Base-by-base conservation (phyloP, 2,797 vertebrate genomes). In the Iguana delicatissima region DNA sequence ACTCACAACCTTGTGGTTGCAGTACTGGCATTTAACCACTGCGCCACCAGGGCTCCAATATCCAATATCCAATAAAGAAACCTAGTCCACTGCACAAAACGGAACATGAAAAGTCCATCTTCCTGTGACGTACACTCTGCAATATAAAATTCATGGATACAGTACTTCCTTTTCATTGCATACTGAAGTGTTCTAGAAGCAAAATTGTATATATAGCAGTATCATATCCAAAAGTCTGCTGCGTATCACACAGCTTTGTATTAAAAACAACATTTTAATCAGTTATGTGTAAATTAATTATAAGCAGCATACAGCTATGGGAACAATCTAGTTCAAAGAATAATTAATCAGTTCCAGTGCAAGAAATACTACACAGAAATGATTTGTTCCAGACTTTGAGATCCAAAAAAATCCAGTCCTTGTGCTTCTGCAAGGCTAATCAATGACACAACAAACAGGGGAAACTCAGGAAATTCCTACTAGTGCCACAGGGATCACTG, bases 341-440 rank as follows among this genome's bases (percentile, higher is more conserved):
- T 90, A 90, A 94, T 82, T 93, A 93, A 92, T 95, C 87, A 1
- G 9, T 85, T 94, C 88, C 89, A 92, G 69, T 73, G 80, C 88
- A 82, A 95, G 92, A 94, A 95, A 94, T 26, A 3, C 89, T 94
- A 93, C 96, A 76, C 35, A 95, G 77, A 64, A 64, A 93, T 91
- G 88, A 97, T 92, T 94, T 93, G 92, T 89, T 92, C 91, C 95
- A 96, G 90, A 93, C 80, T 92, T 93, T 82, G 77, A 79, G 57
- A 86, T 89, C 20, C 84, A 89, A 77, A 93, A 73, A 91, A 46
- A 88, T 93, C 59, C 93, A 95, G 80, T 12, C 92, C 32, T 89
- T 91, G 90, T 89, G 86, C 18, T 96, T 95, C 84, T 90, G 91
- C 77, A 92, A 84, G 26, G 62, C 42, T 95, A 92, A 94, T 94